Percentiles rank a stretch among this genome's conserved stretches.
Conservation (phyloP, 2,888 invertebrate genomes). For the Pollenia labialis region DNA sequence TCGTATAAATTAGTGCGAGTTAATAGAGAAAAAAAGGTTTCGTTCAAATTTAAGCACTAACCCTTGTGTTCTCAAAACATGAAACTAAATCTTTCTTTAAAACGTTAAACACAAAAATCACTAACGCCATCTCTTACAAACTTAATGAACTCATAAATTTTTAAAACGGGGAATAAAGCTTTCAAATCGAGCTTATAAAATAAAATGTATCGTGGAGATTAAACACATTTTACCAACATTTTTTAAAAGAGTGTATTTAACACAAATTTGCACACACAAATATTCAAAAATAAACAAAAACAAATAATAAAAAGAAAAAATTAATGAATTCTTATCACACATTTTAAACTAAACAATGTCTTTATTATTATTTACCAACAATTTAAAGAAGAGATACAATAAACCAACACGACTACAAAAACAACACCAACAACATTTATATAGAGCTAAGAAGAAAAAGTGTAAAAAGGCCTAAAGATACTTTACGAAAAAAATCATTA, state of each 20-base stretch:
- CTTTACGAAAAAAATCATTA: conserved; percentile 34
- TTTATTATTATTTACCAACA: conserved; percentile 76
- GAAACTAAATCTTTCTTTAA: neutral
- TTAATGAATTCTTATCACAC: conserved; percentile 72
- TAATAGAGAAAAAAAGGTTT: conserved; percentile 25
- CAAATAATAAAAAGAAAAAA: conserved; percentile 31
- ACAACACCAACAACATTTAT: conserved; percentile 36
- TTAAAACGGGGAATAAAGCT: neutral
- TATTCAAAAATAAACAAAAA: conserved; percentile 3
- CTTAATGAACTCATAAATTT: neutral
- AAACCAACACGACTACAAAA: conserved; percentile 4
- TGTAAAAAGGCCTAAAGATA: conserved; percentile 20
- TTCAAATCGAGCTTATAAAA: conserved; percentile 30
- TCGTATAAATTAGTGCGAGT: neutral
- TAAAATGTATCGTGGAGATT: neutral
- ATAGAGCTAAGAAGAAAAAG: conserved; percentile 42
- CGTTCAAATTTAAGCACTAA: neutral
- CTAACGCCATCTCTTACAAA: conserved; percentile 61
- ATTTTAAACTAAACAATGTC: conserved; percentile 73
- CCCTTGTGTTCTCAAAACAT: neutral
- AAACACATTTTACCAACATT: conserved; percentile 13
- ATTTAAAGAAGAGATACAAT: conserved; percentile 73
- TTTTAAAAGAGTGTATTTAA: conserved; percentile 25
- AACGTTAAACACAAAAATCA: neutral
- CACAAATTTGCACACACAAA: conserved; percentile 7